Conservation (phyloP, 2,113 vertebrate species). For the Ailuropoda melanoleuca region DNA sequence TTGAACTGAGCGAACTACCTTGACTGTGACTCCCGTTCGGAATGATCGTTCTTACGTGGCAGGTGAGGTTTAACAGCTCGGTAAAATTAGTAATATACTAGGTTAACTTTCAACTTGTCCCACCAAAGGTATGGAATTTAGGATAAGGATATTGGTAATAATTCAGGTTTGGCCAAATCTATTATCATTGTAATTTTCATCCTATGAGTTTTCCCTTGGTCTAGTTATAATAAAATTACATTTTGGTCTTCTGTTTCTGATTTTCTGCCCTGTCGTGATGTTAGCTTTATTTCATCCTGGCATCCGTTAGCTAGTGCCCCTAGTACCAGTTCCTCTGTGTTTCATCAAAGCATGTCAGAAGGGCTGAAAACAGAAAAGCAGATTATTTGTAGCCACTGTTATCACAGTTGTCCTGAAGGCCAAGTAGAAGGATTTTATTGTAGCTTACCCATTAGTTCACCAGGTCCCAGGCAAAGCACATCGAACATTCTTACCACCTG, state of each 20-base stretch:
- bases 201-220: background rate
- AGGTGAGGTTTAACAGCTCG: background rate
- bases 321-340: background rate
- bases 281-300: background rate
- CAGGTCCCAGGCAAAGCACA: background rate
- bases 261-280: background rate
- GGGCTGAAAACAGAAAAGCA: background rate
- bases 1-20: background rate
- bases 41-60: background rate
- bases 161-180: background rate
- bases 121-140: background rate
- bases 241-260: background rate
- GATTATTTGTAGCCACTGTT: background rate
- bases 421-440: background rate
- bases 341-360: background rate
- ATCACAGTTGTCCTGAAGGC: background rate
- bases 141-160: background rate
- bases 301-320: background rate
- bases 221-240: background rate
- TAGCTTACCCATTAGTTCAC: accelerated
- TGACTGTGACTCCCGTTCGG: background rate
- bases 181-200: background rate
- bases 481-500: background rate
- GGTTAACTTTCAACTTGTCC: background rate
- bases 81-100: background rate